Evolutionary conservation across 30 jellyfish, hydroid and myxozoan genomes (phyloP), one percentile per base, ranked within the genome.

Genomic region (Hydra vulgaris): DNA sequence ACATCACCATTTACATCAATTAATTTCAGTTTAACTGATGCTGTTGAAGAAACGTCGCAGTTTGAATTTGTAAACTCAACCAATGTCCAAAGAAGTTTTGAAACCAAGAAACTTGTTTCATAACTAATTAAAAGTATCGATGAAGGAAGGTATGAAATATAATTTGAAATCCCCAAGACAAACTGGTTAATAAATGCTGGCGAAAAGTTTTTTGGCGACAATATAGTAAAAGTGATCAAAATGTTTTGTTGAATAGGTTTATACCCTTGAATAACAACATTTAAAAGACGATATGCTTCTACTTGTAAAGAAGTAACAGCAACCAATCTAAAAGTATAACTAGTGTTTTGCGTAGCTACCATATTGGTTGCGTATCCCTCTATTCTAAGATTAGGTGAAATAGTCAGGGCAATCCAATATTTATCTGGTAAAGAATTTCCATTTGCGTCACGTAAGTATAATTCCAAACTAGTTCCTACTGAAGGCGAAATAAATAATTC

Each of bases 401-500:
- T 8, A 23, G 21, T 66, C 27, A 70, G 70, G 26, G 69, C 20
- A 0, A 80, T 80, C 87, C 87, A 80, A 66, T 74, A 61, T 7
- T 19, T 12, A 12, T 40, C 61, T 16, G 81, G 18, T 21, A 80
- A 23, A 18, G 25, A 85, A 1, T 23, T 79, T 1, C 87, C 87
- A 53, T 19, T 25, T 23, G 20, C 19, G 0, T 73, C 70, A 52
- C 88, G 74, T 70, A 53, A 84, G 78, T 18, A 79, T 93, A 68
- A 5, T 8, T 7, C 7, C 75, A 68, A n/a, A 15, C 75, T 68
- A 3, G 25, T 68, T 68, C 75, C 75, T 1, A 81, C n/a, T 24
- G 40, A 66, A 0, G 97, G 95, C 0, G 97, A 73, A 52, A 0
- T 84, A 75, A 90, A 90, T 27, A 80, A 22, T 1, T 81, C 55